Percentiles rank a stretch among this genome's conserved stretches.
Evolutionary conservation across 2,888 invertebrate genomes (phyloP).

Genomic region (Xestia ashworthii): DNA sequence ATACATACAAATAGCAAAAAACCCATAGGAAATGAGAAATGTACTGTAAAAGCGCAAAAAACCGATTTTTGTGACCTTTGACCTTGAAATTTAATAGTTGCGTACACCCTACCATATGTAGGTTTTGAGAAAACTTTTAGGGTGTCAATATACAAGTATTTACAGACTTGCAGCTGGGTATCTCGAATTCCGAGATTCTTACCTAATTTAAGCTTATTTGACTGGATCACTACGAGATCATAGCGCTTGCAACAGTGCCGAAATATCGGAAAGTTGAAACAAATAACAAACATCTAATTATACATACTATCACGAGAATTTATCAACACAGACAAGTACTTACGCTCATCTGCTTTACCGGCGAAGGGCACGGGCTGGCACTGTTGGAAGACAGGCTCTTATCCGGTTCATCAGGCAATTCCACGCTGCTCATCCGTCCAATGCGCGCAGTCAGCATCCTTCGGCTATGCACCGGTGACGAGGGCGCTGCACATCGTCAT

Average conservation of each 20-base stretch:
- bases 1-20: too few species aligned
- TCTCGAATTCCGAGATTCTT: too few species aligned
- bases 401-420: slow-evolving; percentile 97
- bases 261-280: neutral
- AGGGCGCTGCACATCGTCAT: slow-evolving; percentile 93
- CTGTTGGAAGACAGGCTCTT: slow-evolving; percentile 98
- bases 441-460: slow-evolving; percentile 95
- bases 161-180: too few species aligned
- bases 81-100: too few species aligned
- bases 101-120: too few species aligned
- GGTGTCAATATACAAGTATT: too few species aligned
- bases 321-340: slow-evolving; percentile 64
- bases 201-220: too few species aligned
- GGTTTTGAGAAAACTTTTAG: too few species aligned
- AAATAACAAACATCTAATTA: neutral
- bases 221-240: neutral
- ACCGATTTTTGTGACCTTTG: too few species aligned
- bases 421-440: slow-evolving; percentile 98
- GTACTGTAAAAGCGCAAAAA: too few species aligned
- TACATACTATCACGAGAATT: neutral
- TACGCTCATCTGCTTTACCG: slow-evolving; percentile 91
- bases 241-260: neutral
- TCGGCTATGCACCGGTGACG: slow-evolving; percentile 97
- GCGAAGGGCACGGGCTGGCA: slow-evolving; percentile 98
- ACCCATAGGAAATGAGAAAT: too few species aligned